Conservation (phyloP, 2,888 invertebrate genomes). For the Eutolmus rufibarbis region DNA sequence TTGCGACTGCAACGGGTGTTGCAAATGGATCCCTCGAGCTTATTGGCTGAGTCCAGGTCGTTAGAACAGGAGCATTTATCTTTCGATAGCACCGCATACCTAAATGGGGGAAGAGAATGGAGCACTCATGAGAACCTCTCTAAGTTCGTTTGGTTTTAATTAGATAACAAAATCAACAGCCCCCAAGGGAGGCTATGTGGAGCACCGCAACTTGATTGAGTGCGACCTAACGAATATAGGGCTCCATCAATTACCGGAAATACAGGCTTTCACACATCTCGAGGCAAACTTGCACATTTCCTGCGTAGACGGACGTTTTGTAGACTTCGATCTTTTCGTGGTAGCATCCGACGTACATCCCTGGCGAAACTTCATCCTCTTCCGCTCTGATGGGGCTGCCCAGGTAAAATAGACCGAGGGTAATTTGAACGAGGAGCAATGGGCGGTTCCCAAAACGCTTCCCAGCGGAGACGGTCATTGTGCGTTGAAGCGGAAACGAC, state of each 20-base stretch:
- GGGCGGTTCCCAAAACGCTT: neutral
- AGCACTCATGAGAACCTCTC: neutral
- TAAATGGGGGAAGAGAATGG: constrained; percentile 44
- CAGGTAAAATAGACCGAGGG: neutral
- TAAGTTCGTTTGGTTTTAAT: constrained; percentile 25
- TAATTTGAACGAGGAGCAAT: neutral
- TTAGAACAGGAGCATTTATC: constrained; percentile 58
- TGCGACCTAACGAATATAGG: neutral
- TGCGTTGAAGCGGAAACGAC: neutral
- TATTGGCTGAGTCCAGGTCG: constrained; percentile 54
- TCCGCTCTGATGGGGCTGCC: neutral
- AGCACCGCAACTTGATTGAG: constrained; percentile 15
- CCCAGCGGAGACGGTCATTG: neutral
- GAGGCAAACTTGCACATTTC: constrained; percentile 58
- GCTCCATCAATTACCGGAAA: constrained; percentile 51
- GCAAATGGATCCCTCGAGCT: constrained; percentile 64
- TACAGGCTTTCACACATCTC: constrained; percentile 57
- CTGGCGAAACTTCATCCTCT: neutral
- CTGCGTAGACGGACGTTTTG: constrained; percentile 56
- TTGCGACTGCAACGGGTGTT: constrained; percentile 69
- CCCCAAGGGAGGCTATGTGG: constrained; percentile 3
- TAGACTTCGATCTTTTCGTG: constrained; percentile 56
- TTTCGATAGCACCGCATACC: constrained; percentile 58
- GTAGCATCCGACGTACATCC: constrained; percentile 58
- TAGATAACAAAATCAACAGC: neutral